Evolutionary conservation across 1,140 invertebrate species (phyloP).

Genomic region (Leptinotarsa defecta): DNA sequence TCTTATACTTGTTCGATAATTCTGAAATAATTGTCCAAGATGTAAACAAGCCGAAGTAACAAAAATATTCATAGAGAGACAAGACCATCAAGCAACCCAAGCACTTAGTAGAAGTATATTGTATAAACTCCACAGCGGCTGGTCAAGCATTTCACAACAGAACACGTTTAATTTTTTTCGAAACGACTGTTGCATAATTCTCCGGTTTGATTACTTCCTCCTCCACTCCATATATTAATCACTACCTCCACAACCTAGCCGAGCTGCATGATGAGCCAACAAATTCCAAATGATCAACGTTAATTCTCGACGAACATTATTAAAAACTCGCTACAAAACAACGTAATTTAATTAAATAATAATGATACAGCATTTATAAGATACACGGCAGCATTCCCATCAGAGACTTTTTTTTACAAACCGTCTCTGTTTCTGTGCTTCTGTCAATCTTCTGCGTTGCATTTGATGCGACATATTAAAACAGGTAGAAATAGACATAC

Average conservation of each 20-base stretch:
- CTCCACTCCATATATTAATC: background rate
- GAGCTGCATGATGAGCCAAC: slow-evolving; percentile 12
- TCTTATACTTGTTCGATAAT: too few relatives aligned
- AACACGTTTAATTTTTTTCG: background rate
- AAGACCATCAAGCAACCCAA: too few relatives aligned
- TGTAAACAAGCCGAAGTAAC: too few relatives aligned
- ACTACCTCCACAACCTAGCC: background rate
- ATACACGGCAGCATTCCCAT: slow-evolving; percentile 33
- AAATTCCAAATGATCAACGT: slow-evolving; percentile 36
- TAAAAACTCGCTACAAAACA: slow-evolving; percentile 38
- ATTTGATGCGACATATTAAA: slow-evolving; percentile 11
- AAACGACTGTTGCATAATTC: background rate
- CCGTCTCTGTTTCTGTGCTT: slow-evolving; percentile 8
- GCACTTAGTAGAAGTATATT: too few relatives aligned
- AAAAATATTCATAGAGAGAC: too few relatives aligned
- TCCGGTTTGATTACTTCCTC: too few relatives aligned
- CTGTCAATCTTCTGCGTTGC: background rate
- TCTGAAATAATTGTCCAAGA: too few relatives aligned
- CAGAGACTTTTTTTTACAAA: slow-evolving; percentile 26
- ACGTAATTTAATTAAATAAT: slow-evolving; percentile 43
- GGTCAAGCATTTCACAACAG: too few relatives aligned
- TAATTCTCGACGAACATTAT: slow-evolving; percentile 30
- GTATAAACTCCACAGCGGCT: too few relatives aligned
- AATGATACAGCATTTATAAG: slow-evolving; percentile 42
- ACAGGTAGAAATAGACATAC: background rate